Conservation (phyloP, 2,797 vertebrate genomes). For the Paratrypauchen microcephalus region DNA sequence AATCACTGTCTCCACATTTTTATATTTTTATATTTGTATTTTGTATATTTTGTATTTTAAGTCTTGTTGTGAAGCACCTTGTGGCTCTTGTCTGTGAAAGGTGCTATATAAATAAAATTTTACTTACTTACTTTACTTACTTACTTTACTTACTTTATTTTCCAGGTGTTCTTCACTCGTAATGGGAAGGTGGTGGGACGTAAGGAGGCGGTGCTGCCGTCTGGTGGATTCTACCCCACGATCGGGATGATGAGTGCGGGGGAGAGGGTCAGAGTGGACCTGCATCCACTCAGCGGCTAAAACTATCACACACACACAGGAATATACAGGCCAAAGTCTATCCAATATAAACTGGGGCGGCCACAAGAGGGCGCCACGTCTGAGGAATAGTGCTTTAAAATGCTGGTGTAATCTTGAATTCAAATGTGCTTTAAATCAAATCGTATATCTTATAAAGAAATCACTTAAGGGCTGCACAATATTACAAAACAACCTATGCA, state of each 20-base stretch:
- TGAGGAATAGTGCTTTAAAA: neutral
- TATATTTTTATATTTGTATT: no score
- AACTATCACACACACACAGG: constrained; percentile 7
- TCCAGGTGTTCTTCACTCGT: constrained; percentile 86
- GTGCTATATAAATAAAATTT: no score
- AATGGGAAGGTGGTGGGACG: constrained; percentile 88
- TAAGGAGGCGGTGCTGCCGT: constrained; percentile 80
- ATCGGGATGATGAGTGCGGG: constrained; percentile 88
- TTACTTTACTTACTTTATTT: no score
- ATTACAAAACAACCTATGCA: neutral
- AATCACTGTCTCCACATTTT: no score
- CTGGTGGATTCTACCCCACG: constrained; percentile 85
- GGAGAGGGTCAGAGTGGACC: constrained; percentile 86
- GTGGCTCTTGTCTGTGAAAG: no score
- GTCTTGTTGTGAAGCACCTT: no score
- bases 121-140: no score
- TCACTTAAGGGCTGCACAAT: neutral
- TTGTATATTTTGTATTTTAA: no score
- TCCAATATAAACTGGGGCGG: neutral
- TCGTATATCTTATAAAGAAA: constrained; percentile 10
- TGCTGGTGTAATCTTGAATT: constrained; percentile 34
- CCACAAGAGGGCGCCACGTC: constrained; percentile 21
- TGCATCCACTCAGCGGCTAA: constrained; percentile 86
- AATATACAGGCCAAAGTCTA: constrained; percentile 19
- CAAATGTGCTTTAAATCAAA: constrained; percentile 32